phyloP scores from a whole-genome alignment of 2,888 invertebrate species.

The Stenodera caucasica region DNA sequence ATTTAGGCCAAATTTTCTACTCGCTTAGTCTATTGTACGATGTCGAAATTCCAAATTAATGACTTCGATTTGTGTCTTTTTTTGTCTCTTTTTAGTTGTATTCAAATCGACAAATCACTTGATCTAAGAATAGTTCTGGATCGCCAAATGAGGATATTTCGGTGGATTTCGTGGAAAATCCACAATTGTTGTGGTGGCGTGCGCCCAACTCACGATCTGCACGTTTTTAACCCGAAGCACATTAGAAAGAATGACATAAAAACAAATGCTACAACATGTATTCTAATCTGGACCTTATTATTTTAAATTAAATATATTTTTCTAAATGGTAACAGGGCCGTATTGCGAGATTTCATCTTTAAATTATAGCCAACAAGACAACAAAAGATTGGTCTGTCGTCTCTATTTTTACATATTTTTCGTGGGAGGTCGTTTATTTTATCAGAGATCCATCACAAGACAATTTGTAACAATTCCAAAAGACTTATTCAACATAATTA shows the following conservation, averaged over 20 bases:
- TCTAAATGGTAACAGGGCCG: constrained; percentile 12
- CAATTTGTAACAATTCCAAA: constrained; percentile 32
- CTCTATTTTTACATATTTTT: constrained; percentile 10
- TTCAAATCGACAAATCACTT: too few relatives aligned
- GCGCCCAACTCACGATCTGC: constrained; percentile 42
- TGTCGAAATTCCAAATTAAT: background rate
- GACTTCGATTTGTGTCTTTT: background rate
- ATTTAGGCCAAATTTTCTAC: constrained; percentile 6
- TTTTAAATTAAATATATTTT: constrained; percentile 38
- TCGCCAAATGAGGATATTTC: background rate
- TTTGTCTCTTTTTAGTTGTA: too few relatives aligned
- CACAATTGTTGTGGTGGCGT: constrained; percentile 30
- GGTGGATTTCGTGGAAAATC: constrained; percentile 8
- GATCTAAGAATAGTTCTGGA: too few relatives aligned
- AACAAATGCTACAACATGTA: constrained; percentile 36
- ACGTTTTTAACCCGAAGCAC: constrained; percentile 43
- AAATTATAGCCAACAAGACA: background rate
- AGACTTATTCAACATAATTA: constrained; percentile 14
- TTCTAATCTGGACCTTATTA: constrained; percentile 33
- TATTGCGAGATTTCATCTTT: background rate
- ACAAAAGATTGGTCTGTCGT: constrained; percentile 9
- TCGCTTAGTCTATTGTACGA: constrained; percentile 2
- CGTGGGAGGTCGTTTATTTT: constrained; percentile 39
- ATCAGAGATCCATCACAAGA: constrained; percentile 34
- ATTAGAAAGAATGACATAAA: constrained; percentile 35